A percentile compares a stretch with the other conserved stretches of the same genome.
Conservation (phyloP, 2,113 vertebrate species). For the Rhagologus leucostigma region DNA sequence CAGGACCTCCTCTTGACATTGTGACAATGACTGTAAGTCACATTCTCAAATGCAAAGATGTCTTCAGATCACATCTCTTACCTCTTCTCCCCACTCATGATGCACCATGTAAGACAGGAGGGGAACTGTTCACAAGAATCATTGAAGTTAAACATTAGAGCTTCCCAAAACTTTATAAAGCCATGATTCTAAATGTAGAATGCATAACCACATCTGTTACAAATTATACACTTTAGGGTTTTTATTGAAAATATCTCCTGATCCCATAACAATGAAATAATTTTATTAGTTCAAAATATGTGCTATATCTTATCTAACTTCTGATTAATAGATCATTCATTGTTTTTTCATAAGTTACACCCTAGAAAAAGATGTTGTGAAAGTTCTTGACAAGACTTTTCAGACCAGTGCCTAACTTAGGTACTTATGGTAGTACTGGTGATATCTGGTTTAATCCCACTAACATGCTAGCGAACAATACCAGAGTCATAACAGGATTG, state of each 20-base stretch:
- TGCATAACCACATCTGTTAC: not conserved
- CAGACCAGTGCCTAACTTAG: rapidly evolving
- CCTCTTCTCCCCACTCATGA: not conserved
- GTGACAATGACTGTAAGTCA: conserved; percentile 36
- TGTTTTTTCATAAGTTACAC: not conserved
- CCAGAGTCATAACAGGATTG: not conserved
- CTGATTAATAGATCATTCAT: not conserved
- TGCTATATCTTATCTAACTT: not conserved
- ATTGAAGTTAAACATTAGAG: not conserved
- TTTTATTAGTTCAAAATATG: not conserved
- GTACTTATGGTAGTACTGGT: rapidly evolving
- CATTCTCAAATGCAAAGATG: conserved; percentile 21
- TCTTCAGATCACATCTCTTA: conserved; percentile 11
- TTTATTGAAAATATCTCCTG: not conserved
- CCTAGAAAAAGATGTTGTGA: not conserved
- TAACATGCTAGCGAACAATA: not conserved
- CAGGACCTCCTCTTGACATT: conserved; percentile 30
- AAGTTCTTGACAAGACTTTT: not conserved
- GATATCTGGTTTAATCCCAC: not conserved
- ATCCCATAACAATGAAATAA: not conserved
- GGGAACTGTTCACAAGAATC: not conserved
- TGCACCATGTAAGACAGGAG: not conserved
- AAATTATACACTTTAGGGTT: not conserved
- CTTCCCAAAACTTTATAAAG: not conserved
- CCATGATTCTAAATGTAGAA: not conserved